Percentiles rank a stretch among this genome's conserved stretches.
Conservation (phyloP, 2,888 invertebrate species). For the Spicauda simplicius region DNA sequence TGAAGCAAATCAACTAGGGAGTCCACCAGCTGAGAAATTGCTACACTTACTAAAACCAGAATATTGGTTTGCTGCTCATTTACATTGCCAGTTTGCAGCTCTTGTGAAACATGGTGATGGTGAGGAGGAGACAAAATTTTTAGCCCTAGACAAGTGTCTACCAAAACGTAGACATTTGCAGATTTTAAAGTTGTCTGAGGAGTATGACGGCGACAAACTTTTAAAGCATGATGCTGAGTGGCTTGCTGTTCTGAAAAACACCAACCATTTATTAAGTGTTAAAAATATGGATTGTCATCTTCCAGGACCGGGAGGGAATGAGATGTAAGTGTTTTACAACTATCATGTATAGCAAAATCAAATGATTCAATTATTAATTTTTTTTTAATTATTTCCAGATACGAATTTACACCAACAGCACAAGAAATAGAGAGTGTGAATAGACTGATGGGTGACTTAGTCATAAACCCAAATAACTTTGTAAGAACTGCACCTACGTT, state of each 20-base stretch:
- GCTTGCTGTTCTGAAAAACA: conserved; percentile 93
- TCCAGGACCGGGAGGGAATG: conserved; percentile 90
- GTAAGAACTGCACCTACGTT: conserved; percentile 88
- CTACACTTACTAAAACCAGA: conserved; percentile 92
- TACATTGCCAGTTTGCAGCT: conserved; percentile 98
- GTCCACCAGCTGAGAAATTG: conserved; percentile 92
- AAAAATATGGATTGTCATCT: conserved; percentile 89
- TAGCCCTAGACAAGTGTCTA: conserved; percentile 98
- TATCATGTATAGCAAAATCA: neutral
- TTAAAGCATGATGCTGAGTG: conserved; percentile 96
- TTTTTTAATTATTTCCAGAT: conserved; percentile 77
- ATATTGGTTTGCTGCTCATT: conserved; percentile 98
- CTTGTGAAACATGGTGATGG: conserved; percentile 89
- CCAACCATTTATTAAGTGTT: conserved; percentile 94
- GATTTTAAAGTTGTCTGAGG: conserved; percentile 87
- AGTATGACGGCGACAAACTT: conserved; percentile 79
- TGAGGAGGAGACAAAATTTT: conserved; percentile 88
- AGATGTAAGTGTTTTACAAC: conserved; percentile 77
- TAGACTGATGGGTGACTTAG: conserved; percentile 87
- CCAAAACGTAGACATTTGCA: conserved; percentile 95
- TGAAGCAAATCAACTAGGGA: conserved; percentile 92
- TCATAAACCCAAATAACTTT: conserved; percentile 91
- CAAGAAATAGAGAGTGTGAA: conserved; percentile 89
- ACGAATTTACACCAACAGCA: conserved; percentile 89
- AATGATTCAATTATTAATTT: neutral